Conservation (phyloP, 2,797 vertebrate genomes). For the Hydrolagus colliei region DNA sequence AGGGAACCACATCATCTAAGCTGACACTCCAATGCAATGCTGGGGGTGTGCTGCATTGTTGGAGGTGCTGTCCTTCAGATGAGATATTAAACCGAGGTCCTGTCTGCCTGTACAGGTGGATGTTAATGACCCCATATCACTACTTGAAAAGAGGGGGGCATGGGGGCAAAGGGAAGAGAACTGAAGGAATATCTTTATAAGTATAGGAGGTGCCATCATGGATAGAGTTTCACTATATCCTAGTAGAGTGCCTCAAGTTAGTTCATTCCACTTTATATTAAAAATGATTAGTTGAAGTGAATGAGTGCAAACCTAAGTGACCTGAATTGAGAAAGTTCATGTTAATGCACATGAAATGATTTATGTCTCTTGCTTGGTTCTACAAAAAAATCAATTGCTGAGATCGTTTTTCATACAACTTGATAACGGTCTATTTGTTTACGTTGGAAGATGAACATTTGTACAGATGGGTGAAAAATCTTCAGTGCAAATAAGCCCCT, state of each 20-base stretch:
- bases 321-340: neutral
- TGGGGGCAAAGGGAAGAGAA: too few species aligned
- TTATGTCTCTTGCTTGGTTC: neutral
- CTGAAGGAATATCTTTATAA: too few species aligned
- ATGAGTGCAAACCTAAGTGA: neutral
- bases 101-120: too few species aligned
- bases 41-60: too few species aligned
- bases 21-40: too few species aligned
- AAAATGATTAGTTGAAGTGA: neutral
- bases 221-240: neutral
- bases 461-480: slow-evolving; percentile 7
- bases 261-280: neutral
- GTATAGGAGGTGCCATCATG: too few species aligned
- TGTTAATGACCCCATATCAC: too few species aligned
- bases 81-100: too few species aligned
- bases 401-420: slow-evolving; percentile 5
- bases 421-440: slow-evolving; percentile 24
- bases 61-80: too few species aligned
- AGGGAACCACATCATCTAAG: too few species aligned
- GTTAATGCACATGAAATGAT: neutral
- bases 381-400: slow-evolving; percentile 15
- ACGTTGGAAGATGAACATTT: slow-evolving; percentile 15
- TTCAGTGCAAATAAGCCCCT: neutral
- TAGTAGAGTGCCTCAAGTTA: neutral
- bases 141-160: too few species aligned